Evolutionary conservation across 2,888 invertebrate genomes (phyloP).

Genomic region (Gerris lacustris): DNA sequence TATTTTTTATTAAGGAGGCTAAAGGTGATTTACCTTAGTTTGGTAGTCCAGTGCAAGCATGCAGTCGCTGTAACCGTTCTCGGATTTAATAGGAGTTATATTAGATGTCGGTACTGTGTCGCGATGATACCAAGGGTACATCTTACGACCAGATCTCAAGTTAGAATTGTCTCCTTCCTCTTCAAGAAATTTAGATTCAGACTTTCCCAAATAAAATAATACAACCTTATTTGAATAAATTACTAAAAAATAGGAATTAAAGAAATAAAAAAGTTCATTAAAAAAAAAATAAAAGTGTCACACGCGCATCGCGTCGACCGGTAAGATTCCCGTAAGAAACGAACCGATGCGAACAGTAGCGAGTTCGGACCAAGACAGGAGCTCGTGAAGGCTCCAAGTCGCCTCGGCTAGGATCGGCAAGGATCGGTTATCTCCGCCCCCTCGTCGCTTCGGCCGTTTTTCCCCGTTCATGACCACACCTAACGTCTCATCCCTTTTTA

Average conservation of each 20-base stretch:
- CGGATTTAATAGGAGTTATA: conserved; percentile 51
- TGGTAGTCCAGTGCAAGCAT: conserved; percentile 58
- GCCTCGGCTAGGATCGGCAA: not conserved
- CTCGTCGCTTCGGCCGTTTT: not conserved
- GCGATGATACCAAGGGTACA: conserved; percentile 51
- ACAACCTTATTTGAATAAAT: not conserved
- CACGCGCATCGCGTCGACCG: not conserved
- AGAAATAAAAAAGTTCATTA: not conserved
- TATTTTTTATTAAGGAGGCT: not conserved
- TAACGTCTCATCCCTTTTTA: not conserved
- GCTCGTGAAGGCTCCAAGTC: not conserved
- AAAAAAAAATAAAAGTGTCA: not conserved
- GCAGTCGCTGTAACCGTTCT: conserved; percentile 55
- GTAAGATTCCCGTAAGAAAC: not conserved
- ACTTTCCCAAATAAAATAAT: not conserved
- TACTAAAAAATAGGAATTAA: too few species aligned
- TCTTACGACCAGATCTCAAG: conserved; percentile 30
- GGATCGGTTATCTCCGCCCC: conserved; percentile 1
- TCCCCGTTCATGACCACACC: not conserved
- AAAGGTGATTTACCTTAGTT: conserved; percentile 45
- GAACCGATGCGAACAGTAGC: not conserved
- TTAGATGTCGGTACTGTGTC: conserved; percentile 46
- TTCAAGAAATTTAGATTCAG: not conserved
- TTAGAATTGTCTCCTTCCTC: too few species aligned
- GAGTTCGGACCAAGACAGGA: not conserved